A percentile compares a stretch with the other conserved stretches of the same genome.
Conservation (phyloP, 2,888 invertebrate species). For the Empis livida region DNA sequence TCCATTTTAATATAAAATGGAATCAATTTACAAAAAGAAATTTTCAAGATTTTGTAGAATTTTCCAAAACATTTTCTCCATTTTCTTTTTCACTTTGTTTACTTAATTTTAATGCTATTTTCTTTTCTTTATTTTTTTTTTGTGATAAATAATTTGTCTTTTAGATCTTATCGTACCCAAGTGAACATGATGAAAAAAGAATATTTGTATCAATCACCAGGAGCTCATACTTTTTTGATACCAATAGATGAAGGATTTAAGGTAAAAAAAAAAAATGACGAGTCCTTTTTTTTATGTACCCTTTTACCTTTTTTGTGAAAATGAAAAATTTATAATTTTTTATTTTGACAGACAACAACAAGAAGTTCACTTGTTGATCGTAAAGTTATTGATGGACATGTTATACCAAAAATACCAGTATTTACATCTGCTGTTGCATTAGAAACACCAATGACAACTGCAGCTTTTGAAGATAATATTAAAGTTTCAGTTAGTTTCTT, state of each 20-base stretch:
- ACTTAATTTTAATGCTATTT: background rate
- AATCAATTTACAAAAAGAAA: no score
- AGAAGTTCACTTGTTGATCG: slow-evolving; percentile 64
- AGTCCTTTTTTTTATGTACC: no score
- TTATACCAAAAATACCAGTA: slow-evolving; percentile 73
- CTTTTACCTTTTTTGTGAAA: background rate
- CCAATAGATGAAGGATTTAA: slow-evolving; percentile 83
- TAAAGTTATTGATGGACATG: slow-evolving; percentile 80
- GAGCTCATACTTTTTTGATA: slow-evolving; percentile 80
- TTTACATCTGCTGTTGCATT: slow-evolving; percentile 73
- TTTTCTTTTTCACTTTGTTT: background rate
- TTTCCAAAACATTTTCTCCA: background rate
- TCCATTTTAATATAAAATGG: no score
- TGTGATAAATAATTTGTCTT: slow-evolving; percentile 15
- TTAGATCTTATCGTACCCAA: slow-evolving; percentile 62
- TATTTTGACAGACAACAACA: slow-evolving; percentile 43
- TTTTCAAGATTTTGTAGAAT: no score
- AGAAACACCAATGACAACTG: slow-evolving; percentile 59
- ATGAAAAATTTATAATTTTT: no score
- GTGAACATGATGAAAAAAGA: slow-evolving; percentile 59
- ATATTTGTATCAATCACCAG: slow-evolving; percentile 61
- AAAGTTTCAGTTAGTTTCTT: slow-evolving; percentile 72
- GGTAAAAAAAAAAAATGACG: slow-evolving; percentile 49
- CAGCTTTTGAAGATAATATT: slow-evolving; percentile 71
- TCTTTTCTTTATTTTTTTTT: background rate